phyloP scores from a whole-genome alignment of 2,113 vertebrate genomes.

The Pedetes capensis region DNA sequence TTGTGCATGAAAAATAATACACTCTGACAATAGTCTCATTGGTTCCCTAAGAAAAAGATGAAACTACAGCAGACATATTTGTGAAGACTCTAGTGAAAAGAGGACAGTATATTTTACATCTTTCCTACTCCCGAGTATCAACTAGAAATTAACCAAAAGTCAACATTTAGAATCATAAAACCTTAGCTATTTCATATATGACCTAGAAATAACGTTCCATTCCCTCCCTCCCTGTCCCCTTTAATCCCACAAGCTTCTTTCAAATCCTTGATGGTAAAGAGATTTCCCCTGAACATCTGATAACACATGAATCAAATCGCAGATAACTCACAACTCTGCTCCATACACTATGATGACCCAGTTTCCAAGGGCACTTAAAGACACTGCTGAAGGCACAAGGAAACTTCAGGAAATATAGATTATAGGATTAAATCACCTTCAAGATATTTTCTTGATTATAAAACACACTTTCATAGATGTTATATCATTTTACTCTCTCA shows the following conservation, averaged over 20 bases:
- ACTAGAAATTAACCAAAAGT: not conserved
- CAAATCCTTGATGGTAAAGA: not conserved
- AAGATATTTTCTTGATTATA: not conserved
- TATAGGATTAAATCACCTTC: not conserved
- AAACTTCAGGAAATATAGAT: not conserved
- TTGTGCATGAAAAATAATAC: slow-evolving; percentile 8
- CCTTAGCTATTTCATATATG: not conserved
- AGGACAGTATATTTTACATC: not conserved
- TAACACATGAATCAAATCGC: not conserved
- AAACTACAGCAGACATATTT: not conserved
- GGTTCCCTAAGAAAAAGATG: not conserved
- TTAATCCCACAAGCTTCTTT: not conserved
- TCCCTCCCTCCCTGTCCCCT: not conserved
- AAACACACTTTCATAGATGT: not conserved
- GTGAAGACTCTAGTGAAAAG: not conserved
- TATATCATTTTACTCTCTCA: not conserved
- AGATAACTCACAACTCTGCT: not conserved
- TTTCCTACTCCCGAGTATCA: not conserved
- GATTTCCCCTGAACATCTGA: not conserved
- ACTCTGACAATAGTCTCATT: not conserved
- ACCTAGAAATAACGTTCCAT: not conserved
- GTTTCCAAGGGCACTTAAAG: not conserved
- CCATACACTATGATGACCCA: not conserved
- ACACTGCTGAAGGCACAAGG: not conserved
- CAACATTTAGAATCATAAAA: not conserved